Evolutionary conservation across 2,888 invertebrate species (phyloP).

Genomic region (Rhabditophanes sp.): DNA sequence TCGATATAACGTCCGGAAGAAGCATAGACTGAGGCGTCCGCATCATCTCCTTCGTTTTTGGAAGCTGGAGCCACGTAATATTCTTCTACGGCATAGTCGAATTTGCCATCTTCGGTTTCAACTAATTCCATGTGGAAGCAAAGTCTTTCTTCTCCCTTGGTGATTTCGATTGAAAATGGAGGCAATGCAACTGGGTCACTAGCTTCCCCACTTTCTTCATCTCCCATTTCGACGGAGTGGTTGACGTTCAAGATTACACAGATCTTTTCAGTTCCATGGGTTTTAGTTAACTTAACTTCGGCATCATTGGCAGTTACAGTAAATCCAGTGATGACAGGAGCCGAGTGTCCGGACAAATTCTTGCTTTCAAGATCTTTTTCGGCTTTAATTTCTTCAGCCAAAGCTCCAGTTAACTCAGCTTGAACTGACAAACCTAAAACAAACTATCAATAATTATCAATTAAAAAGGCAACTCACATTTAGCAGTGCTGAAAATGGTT

Average conservation of each 20-base stretch:
- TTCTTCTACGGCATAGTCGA: constrained; percentile 76
- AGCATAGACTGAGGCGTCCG: constrained; percentile 65
- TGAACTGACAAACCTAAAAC: constrained; percentile 18
- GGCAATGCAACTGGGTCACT: constrained; percentile 58
- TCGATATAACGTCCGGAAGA: constrained; percentile 64
- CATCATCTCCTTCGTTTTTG: constrained; percentile 57
- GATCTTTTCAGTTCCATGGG: constrained; percentile 55
- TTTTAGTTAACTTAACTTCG: constrained; percentile 60
- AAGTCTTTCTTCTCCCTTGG: constrained; percentile 55
- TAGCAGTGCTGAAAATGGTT: too few species aligned
- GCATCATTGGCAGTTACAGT: constrained; percentile 63
- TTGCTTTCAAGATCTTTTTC: constrained; percentile 53
- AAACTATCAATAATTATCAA: constrained; percentile 1
- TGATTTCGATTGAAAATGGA: constrained; percentile 71
- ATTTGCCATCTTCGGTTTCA: constrained; percentile 39
- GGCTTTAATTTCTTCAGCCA: constrained; percentile 78
- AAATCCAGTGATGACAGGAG: constrained; percentile 66
- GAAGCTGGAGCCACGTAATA: constrained; percentile 55
- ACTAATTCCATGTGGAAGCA: constrained; percentile 37
- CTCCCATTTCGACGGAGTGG: constrained; percentile 73
- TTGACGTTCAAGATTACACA: constrained; percentile 75
- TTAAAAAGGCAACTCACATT: too few species aligned
- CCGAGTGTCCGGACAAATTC: constrained; percentile 25
- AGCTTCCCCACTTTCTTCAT: constrained; percentile 26
- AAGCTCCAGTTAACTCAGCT: constrained; percentile 61